phyloP scores from a whole-genome alignment of 1,140 invertebrate species.

The Trichonephila clavata region DNA sequence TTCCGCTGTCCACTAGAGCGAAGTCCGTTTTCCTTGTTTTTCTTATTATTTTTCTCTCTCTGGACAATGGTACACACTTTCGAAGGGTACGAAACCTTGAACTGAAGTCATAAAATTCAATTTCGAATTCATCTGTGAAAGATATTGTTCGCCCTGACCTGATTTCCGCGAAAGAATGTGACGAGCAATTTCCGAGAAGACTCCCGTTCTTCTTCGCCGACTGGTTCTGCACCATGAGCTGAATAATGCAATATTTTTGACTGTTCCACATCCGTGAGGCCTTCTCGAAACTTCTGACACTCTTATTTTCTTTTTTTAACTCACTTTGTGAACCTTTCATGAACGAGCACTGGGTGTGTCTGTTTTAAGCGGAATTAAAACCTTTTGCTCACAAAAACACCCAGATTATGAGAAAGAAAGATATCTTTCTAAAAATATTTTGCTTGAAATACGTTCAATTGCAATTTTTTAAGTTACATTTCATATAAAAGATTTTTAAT shows the following conservation, averaged over 20 bases:
- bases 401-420: too few species aligned
- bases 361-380: too few species aligned
- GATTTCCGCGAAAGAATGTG: not conserved
- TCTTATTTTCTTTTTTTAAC: not conserved
- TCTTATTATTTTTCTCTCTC: too few species aligned
- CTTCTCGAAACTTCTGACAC: not conserved
- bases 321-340: not conserved
- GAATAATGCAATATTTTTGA: constrained; percentile 23
- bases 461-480: too few species aligned
- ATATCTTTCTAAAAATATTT: too few species aligned
- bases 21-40: too few species aligned
- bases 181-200: not conserved
- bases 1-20: too few species aligned
- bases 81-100: constrained; percentile 47
- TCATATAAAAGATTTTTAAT: too few species aligned
- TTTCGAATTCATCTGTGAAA: not conserved
- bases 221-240: not conserved
- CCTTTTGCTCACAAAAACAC: too few species aligned
- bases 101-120: constrained; percentile 14
- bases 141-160: constrained; percentile 39
- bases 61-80: constrained; percentile 26
- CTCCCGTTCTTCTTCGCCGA: not conserved
- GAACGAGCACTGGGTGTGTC: not conserved
- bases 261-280: constrained; percentile 5
- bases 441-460: too few species aligned